These are phyloP conservation scores for Acipenser oxyrinchus DNA, from an alignment of 2,797 vertebrate species.

Conservation along the genomic window DNA sequence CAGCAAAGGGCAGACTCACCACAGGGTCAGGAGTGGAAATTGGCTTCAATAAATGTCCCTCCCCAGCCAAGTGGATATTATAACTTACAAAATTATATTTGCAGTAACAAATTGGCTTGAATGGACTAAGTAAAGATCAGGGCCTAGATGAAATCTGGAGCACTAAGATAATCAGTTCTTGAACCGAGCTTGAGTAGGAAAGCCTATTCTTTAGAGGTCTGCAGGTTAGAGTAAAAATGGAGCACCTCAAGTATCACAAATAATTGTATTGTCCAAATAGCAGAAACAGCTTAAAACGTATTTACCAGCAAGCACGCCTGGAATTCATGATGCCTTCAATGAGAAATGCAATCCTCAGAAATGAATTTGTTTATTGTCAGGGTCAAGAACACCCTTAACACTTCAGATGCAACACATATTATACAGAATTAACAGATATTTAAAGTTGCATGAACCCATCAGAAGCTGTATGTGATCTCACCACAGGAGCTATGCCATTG, in stretches of 20 bases:
- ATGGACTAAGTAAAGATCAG: conserved; percentile 61
- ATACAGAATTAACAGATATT: too few relatives aligned
- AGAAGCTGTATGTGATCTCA: too few relatives aligned
- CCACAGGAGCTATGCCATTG: too few relatives aligned
- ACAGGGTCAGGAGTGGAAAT: conserved; percentile 70
- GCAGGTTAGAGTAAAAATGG: conserved; percentile 27
- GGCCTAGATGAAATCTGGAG: conserved; percentile 52
- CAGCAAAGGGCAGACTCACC: conserved; percentile 59
- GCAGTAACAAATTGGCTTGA: conserved; percentile 75
- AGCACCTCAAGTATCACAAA: not conserved
- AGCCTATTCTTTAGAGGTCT: conserved; percentile 31
- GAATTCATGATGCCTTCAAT: not conserved
- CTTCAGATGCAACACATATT: too few relatives aligned
- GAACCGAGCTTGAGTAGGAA: conserved; percentile 26
- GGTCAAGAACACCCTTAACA: conserved; percentile 1
- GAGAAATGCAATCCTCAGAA: not conserved
- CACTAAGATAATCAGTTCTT: conserved; percentile 42
- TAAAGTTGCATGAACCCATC: too few relatives aligned
- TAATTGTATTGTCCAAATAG: conserved; percentile 12
- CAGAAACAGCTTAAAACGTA: conserved; percentile 7
- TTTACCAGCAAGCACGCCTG: not conserved
- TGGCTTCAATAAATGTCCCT: conserved; percentile 63
- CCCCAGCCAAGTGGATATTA: conserved; percentile 63
- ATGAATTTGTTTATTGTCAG: conserved; percentile 5
- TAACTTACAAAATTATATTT: conserved; percentile 74